These are phyloP conservation scores for Teleiodes luculella DNA, from an alignment of 2,888 invertebrate genomes.

Conservation along the genomic window DNA sequence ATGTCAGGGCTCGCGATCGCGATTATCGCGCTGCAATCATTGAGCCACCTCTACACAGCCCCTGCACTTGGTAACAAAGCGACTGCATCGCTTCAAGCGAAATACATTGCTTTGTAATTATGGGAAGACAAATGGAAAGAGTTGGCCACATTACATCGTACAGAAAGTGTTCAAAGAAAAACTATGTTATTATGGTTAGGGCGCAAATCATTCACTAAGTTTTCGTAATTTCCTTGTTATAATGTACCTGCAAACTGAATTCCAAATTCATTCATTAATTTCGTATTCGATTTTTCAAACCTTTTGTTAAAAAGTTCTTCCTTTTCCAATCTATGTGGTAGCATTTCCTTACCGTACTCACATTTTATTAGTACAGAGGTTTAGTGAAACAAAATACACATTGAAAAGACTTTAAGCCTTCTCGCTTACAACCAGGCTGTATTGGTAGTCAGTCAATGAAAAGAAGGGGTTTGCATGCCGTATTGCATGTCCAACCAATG, in stretches of 20 bases:
- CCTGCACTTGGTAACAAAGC: constrained; percentile 22
- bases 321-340: too few species aligned
- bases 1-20: constrained; percentile 67
- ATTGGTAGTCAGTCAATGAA: constrained; percentile 65
- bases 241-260: too few species aligned
- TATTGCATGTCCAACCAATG: constrained; percentile 43
- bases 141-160: too few species aligned
- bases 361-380: neutral
- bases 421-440: constrained; percentile 51
- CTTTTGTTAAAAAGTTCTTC: too few species aligned
- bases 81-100: neutral
- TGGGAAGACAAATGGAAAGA: too few species aligned
- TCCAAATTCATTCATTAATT: too few species aligned
- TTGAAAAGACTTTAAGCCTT: constrained; percentile 57
- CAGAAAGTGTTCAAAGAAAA: too few species aligned
- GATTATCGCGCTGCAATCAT: constrained; percentile 71
- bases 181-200: too few species aligned
- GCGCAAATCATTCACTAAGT: too few species aligned
- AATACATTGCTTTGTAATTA: neutral
- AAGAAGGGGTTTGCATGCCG: constrained; percentile 53
- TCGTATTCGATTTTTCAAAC: too few species aligned
- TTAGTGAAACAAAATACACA: constrained; percentile 50
- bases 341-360: too few species aligned
- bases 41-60: constrained; percentile 53
- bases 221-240: too few species aligned